Evolutionary conservation across 2,888 invertebrate species (phyloP).

Genomic region (Hydraecia micacea): DNA sequence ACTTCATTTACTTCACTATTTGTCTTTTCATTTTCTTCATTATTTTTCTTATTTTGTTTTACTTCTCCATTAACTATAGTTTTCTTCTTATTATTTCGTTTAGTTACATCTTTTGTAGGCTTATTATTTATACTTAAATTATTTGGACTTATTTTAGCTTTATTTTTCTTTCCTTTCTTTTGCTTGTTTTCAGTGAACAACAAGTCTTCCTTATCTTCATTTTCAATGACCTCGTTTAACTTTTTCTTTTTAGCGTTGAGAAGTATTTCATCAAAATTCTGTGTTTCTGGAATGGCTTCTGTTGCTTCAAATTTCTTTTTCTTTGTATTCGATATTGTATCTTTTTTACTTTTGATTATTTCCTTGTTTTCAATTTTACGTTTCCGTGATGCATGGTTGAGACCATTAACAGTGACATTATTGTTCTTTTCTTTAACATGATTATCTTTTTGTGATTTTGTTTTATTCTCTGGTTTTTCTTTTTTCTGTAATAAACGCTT

Average conservation of each 20-base stretch:
- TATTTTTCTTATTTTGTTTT: conserved; percentile 15
- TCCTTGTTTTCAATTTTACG: conserved; percentile 50
- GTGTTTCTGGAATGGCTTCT: conserved; percentile 70
- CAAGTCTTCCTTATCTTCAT: conserved; percentile 74
- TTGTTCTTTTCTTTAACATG: conserved; percentile 49
- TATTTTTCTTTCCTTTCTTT: conserved; percentile 56
- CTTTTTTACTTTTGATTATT: conserved; percentile 47
- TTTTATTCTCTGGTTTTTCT: conserved; percentile 22
- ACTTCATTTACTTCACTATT: conserved; percentile 37
- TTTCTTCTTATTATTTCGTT: conserved; percentile 41
- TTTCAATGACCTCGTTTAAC: conserved; percentile 73
- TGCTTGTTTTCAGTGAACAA: conserved; percentile 68
- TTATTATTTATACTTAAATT: conserved; percentile 29
- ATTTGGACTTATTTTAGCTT: conserved; percentile 24
- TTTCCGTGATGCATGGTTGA: conserved; percentile 43
- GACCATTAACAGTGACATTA: conserved; percentile 36
- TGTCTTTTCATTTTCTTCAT: conserved; percentile 20
- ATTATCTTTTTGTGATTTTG: conserved; percentile 27
- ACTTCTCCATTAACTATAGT: background rate
- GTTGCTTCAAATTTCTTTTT: conserved; percentile 47
- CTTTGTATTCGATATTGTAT: conserved; percentile 53
- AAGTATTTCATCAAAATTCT: conserved; percentile 77
- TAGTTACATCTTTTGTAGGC: conserved; percentile 12
- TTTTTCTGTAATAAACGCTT: conserved; percentile 46
- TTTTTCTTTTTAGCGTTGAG: conserved; percentile 79